Base-by-base conservation (phyloP, 2,888 invertebrate genomes). In the Apamea crenata region DNA sequence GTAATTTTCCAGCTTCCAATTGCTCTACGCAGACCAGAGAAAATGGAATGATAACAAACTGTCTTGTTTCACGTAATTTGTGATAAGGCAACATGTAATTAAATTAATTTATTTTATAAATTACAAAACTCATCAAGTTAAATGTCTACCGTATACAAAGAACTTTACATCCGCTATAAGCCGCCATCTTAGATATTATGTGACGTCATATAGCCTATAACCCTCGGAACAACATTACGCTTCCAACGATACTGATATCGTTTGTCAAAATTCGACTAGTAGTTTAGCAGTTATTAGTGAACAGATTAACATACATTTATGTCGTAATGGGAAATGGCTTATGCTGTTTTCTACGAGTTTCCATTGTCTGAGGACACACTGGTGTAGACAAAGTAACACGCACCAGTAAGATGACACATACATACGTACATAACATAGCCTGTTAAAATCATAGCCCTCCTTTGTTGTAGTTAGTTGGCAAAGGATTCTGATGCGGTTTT, bases 1-100 rank as follows among this genome's bases (percentile, higher is more conserved):
- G n/a, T 74, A 61, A 80, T 81, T 67, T 80, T 32, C 47, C 18
- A 81, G 66, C 7, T n/a, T n/a, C n/a, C n/a, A 25, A 59, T 66
- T 50, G 2, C 29, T n/a, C 21, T 47, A 25, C 21, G 18, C 18
- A 36, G 8, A 53, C 14, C 32, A 21, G 32, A 32, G 50, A 44
- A 50, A 61, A 80, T 74, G 16, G 1, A 81, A 67, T 59, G 66
- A 66, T 50, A 73, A 50, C 3, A 80, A 59, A n/a, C 4, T 21
- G 14, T 10, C 47, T 10, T n/a, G 36, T 56, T 65, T 12, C 25
- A 40, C 18, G 29, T 40, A 16, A 72, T 80, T 81, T 40, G 16
- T 21, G 18, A 65, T 56, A 25, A 56, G 18, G 10, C 12, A 65
- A 65, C 6, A 40, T 32, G 21, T 69, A n/a, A 21, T 25, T 8